These are phyloP conservation scores for Helicoverpa assulta DNA, from an alignment of 2,888 invertebrate genomes.

Conservation along the genomic window DNA sequence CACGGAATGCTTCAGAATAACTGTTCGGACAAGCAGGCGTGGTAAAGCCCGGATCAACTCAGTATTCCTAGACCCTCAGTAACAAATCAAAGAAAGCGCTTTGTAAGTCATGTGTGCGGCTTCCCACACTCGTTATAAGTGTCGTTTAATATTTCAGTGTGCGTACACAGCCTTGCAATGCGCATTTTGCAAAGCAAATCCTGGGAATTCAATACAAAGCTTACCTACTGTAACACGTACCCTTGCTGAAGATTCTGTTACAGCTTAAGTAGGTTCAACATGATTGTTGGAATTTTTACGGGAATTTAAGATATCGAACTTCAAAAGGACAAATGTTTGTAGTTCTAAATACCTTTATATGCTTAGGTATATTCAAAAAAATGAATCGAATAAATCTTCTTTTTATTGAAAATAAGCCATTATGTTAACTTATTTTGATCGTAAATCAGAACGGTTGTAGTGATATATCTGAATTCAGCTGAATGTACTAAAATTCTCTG, in stretches of 20 bases:
- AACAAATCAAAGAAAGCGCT: slow-evolving; percentile 59
- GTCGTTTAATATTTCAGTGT: slow-evolving; percentile 62
- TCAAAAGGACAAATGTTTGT: background rate
- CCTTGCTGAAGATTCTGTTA: slow-evolving; percentile 19
- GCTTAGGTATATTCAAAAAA: background rate
- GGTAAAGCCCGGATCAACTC: slow-evolving; percentile 23
- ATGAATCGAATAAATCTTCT: slow-evolving; percentile 1
- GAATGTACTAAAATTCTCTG: slow-evolving; percentile 29
- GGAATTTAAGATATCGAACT: background rate
- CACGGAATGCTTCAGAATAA: background rate
- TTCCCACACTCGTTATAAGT: slow-evolving; percentile 59
- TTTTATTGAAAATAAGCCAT: slow-evolving; percentile 7
- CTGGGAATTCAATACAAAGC: slow-evolving; percentile 51
- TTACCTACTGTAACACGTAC: slow-evolving; percentile 35
- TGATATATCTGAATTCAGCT: slow-evolving; percentile 9
- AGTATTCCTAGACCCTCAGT: slow-evolving; percentile 25
- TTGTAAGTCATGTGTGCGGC: slow-evolving; percentile 52
- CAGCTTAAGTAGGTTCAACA: slow-evolving; percentile 17
- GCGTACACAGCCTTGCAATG: slow-evolving; percentile 60
- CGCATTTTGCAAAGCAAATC: slow-evolving; percentile 58
- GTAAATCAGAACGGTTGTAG: slow-evolving; percentile 27
- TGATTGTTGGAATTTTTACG: background rate
- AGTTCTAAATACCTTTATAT: background rate
- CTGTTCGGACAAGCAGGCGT: background rate
- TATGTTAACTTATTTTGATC: background rate